Conservation (phyloP, 1,140 invertebrate species). For the Leguminivora glycinivorella region DNA sequence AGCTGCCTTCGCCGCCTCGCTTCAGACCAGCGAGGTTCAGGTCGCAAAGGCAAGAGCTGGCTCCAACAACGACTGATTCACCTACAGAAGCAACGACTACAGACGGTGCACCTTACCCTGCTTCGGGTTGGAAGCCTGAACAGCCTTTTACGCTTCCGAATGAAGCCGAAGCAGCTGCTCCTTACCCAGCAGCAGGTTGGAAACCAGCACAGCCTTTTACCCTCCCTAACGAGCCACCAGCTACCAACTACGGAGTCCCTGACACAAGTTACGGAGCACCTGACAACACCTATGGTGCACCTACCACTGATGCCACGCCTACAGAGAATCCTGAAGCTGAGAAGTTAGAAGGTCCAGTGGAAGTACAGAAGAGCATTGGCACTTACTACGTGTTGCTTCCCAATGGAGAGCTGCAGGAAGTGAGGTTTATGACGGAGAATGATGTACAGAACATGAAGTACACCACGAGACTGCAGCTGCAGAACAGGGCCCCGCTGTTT, state of each 20-base stretch:
- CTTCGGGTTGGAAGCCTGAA: conserved; percentile 71
- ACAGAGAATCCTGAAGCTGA: conserved; percentile 60
- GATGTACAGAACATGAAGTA: conserved; percentile 69
- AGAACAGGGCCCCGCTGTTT: conserved; percentile 54
- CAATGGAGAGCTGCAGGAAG: conserved; percentile 59
- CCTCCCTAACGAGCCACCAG: conserved; percentile 58
- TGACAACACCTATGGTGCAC: conserved; percentile 12
- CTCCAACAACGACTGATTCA: conserved; percentile 41
- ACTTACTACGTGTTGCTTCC: conserved; percentile 64
- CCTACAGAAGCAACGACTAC: conserved; percentile 38
- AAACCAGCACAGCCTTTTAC: conserved; percentile 57
- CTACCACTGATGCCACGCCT: conserved; percentile 47
- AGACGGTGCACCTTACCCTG: conserved; percentile 58
- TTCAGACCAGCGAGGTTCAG: conserved; percentile 68
- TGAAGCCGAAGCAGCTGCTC: conserved; percentile 51
- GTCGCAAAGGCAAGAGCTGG: conserved; percentile 61
- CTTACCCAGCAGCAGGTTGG: conserved; percentile 65
- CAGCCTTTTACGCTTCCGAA: conserved; percentile 63
- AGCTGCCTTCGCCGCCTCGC: conserved; percentile 56
- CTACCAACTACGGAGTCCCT: conserved; percentile 61
- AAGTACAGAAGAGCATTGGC: conserved; percentile 63
- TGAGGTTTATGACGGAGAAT: conserved; percentile 60
- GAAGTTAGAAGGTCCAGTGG: conserved; percentile 60
- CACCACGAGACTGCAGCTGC: conserved; percentile 52
- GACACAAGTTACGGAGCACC: conserved; percentile 51